Evolutionary conservation across 2,888 invertebrate genomes (phyloP).

Genomic region (Dendrolimus pini): DNA sequence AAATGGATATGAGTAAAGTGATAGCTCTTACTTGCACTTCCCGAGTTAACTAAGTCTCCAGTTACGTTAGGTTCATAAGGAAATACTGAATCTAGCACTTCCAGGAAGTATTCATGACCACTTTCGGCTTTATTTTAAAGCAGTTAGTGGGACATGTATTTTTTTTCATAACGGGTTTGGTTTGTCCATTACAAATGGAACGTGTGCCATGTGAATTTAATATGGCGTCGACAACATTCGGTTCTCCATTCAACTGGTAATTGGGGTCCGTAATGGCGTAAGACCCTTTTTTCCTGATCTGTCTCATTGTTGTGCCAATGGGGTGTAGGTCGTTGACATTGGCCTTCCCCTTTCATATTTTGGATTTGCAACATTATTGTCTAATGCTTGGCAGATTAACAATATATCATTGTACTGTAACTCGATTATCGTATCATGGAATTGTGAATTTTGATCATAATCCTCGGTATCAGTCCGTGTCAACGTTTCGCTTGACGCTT

Average conservation of each 20-base stretch:
- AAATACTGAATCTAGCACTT: neutral
- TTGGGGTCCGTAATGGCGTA: constrained; percentile 58
- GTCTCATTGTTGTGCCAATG: constrained; percentile 59
- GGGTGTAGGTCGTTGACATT: constrained; percentile 72
- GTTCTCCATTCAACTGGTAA: constrained; percentile 55
- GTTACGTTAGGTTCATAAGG: too few species aligned
- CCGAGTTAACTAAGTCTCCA: too few species aligned
- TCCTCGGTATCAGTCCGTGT: constrained; percentile 26
- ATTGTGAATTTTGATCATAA: constrained; percentile 28
- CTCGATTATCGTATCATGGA: constrained; percentile 27
- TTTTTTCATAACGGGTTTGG: constrained; percentile 26
- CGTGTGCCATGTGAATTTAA: constrained; percentile 40
- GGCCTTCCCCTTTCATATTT: constrained; percentile 57
- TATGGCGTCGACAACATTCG: constrained; percentile 43
- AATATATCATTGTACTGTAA: constrained; percentile 50
- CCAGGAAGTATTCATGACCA: too few species aligned
- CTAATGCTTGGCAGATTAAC: constrained; percentile 56
- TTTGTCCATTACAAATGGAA: constrained; percentile 23
- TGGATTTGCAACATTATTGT: constrained; percentile 61
- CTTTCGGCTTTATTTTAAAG: too few species aligned
- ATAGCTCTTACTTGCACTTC: too few species aligned
- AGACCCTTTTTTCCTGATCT: constrained; percentile 60
- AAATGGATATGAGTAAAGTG: too few species aligned
- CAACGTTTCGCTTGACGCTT: constrained; percentile 24
- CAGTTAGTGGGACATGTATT: neutral